These are phyloP conservation scores for Acanthoscelides obtectus DNA, from an alignment of 2,888 invertebrate genomes.

Conservation along the genomic window DNA sequence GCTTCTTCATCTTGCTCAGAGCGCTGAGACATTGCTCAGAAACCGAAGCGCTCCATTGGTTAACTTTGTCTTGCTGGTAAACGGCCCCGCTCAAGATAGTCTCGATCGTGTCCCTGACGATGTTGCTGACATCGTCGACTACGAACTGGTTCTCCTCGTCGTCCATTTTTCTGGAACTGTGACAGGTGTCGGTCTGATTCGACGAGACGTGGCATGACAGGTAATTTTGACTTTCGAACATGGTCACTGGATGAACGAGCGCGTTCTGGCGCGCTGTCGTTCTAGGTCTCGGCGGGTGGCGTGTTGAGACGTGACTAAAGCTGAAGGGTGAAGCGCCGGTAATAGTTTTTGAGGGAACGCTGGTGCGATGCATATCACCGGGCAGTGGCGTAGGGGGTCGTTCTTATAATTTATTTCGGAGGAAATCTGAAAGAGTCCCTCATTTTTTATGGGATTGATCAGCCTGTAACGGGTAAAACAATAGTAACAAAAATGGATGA, in stretches of 20 bases:
- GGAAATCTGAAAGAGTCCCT: too few relatives aligned
- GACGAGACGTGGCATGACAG: slow-evolving; percentile 14
- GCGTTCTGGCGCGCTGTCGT: neutral
- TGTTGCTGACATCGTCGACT: slow-evolving; percentile 71
- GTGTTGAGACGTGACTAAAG: neutral
- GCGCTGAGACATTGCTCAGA: slow-evolving; percentile 70
- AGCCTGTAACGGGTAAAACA: too few relatives aligned
- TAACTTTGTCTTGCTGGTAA: slow-evolving; percentile 61
- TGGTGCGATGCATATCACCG: neutral
- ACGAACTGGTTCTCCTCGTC: slow-evolving; percentile 54
- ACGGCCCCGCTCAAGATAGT: slow-evolving; percentile 65
- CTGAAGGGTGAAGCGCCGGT: neutral
- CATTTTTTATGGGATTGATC: too few relatives aligned
- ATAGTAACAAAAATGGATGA: too few relatives aligned
- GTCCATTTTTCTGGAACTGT: slow-evolving; percentile 37
- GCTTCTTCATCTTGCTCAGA: slow-evolving; percentile 71
- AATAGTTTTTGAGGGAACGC: neutral
- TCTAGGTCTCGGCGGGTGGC: neutral
- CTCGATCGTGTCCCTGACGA: slow-evolving; percentile 72
- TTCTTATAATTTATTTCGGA: too few relatives aligned
- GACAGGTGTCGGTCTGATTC: slow-evolving; percentile 16
- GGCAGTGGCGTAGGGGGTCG: neutral
- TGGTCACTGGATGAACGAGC: neutral
- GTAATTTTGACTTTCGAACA: slow-evolving; percentile 21
- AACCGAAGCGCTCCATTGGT: slow-evolving; percentile 69